Evolutionary conservation across 2,113 vertebrate species (phyloP).

Genomic region (Capreolus pygargus): DNA sequence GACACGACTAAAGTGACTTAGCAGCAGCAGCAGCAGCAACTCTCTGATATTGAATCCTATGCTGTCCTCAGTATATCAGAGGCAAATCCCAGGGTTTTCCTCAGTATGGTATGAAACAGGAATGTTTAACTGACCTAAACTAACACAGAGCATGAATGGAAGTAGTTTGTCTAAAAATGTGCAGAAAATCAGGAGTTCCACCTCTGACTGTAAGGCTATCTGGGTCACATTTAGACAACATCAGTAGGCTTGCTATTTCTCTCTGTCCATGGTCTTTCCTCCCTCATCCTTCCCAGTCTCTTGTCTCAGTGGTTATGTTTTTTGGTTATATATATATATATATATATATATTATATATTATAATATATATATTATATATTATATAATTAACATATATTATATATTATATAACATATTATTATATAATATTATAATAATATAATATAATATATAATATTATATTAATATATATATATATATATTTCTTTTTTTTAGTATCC

Average conservation of each 20-base stretch:
- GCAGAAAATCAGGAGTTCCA: neutral
- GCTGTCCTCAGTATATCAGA: neutral
- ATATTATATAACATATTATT: too few species aligned
- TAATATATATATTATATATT: too few species aligned
- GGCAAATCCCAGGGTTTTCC: neutral
- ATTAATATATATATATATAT: too few species aligned
- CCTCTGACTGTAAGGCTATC: neutral
- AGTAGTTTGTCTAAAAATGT: neutral
- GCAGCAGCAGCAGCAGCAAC: too few species aligned
- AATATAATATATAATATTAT: too few species aligned
- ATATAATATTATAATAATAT: too few species aligned
- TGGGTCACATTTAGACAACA: neutral
- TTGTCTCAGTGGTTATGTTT: neutral
- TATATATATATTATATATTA: accelerated
- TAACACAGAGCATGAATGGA: neutral
- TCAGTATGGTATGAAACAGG: neutral
- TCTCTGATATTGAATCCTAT: neutral
- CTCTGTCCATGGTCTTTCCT: accelerated
- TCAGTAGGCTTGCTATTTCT: neutral
- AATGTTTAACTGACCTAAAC: neutral
- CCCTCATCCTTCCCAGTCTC: neutral
- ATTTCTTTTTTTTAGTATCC: neutral
- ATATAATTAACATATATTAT: too few species aligned
- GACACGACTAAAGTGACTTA: too few species aligned
- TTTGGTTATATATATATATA: neutral